phyloP scores from a whole-genome alignment of 2,797 vertebrate species.

The Taenioides sp. region DNA sequence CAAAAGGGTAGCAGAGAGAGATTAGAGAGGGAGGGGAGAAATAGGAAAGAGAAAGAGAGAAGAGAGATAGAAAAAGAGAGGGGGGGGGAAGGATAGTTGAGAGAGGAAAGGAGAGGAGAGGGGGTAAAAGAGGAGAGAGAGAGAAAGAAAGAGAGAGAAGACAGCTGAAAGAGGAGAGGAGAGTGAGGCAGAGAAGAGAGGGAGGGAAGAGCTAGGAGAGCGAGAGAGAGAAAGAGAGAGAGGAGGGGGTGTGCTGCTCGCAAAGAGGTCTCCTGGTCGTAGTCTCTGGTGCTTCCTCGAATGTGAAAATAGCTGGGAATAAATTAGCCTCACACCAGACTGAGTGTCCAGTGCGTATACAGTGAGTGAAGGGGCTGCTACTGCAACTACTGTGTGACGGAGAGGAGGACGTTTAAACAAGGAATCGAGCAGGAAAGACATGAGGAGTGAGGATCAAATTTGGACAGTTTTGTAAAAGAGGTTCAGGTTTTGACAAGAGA shows the following conservation, averaged over 20 bases:
- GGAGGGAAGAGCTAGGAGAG: not conserved
- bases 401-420: conserved; percentile 27
- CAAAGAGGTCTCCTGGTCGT: conserved; percentile 69
- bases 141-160: not conserved
- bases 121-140: not conserved
- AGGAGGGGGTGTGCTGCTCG: conserved; percentile 50
- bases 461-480: conserved; percentile 46
- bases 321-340: conserved; percentile 61
- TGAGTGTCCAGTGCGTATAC: conserved; percentile 48
- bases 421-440: conserved; percentile 32
- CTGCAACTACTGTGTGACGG: conserved; percentile 13
- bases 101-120: not conserved
- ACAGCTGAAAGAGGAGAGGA: no score
- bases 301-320: conserved; percentile 64
- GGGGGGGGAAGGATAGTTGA: no score
- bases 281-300: conserved; percentile 49
- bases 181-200: no score
- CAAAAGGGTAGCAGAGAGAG: no score
- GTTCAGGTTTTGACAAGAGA: conserved; percentile 27
- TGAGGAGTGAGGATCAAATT: conserved; percentile 39
- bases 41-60: not conserved
- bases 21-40: not conserved
- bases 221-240: not conserved
- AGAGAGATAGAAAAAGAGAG: conserved; percentile 8
- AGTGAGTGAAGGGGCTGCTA: conserved; percentile 22